Evolutionary conservation across 2,888 invertebrate species (phyloP).

Genomic region (Eristalis pertinax): DNA sequence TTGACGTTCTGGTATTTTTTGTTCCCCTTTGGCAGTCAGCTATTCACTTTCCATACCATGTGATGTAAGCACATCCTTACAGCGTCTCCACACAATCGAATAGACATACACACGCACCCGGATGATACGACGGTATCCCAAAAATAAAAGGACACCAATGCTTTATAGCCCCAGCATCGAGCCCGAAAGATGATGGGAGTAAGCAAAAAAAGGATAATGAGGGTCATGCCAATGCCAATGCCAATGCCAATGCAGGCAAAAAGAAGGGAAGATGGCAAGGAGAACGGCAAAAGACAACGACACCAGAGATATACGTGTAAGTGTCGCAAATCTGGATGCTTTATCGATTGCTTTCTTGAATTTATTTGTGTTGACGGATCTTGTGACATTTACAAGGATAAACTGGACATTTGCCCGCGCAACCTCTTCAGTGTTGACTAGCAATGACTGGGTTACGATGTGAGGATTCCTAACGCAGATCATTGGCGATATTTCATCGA

Average conservation of each 20-base stretch:
- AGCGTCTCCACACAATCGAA: neutral
- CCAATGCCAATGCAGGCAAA: neutral
- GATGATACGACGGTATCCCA: slow-evolving; percentile 3
- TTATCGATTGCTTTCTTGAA: slow-evolving; percentile 59
- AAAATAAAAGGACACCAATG: slow-evolving; percentile 51
- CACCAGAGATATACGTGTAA: slow-evolving; percentile 19
- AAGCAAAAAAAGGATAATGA: slow-evolving; percentile 52
- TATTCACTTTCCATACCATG: slow-evolving; percentile 22
- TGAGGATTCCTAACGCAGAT: slow-evolving; percentile 16
- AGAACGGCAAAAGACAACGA: slow-evolving; percentile 1
- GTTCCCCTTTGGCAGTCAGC: slow-evolving; percentile 12
- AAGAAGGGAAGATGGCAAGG: neutral
- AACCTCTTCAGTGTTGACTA: slow-evolving; percentile 38
- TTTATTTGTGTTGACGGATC: slow-evolving; percentile 55
- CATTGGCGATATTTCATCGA: slow-evolving; percentile 50
- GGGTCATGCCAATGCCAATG: slow-evolving; percentile 36
- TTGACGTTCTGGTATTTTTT: slow-evolving; percentile 24
- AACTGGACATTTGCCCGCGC: slow-evolving; percentile 44
- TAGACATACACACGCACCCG: neutral
- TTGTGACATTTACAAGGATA: slow-evolving; percentile 54
- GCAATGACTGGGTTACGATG: slow-evolving; percentile 12
- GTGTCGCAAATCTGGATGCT: slow-evolving; percentile 53
- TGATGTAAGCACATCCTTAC: slow-evolving; percentile 22
- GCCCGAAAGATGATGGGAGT: slow-evolving; percentile 12
- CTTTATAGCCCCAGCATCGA: neutral